phyloP scores from a whole-genome alignment of 2,888 invertebrate species.

The Tricholauxania praeusta region DNA sequence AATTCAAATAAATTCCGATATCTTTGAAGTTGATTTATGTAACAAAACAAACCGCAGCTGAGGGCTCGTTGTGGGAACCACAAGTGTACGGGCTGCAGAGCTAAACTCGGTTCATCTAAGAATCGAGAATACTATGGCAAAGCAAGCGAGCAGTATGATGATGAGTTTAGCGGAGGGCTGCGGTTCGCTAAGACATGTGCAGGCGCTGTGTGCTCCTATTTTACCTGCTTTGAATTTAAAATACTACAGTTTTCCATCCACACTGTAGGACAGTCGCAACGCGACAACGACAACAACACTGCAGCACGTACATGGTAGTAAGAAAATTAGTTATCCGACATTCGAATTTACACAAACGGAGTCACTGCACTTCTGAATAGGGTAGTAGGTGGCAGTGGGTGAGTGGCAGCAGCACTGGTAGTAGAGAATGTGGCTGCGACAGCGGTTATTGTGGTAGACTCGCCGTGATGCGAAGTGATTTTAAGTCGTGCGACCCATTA shows the following conservation, averaged over 20 bases:
- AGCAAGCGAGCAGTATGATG: background rate
- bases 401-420: background rate
- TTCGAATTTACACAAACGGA: slow-evolving; percentile 25
- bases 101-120: background rate
- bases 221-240: slow-evolving; percentile 31
- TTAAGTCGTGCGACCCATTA: slow-evolving; percentile 16
- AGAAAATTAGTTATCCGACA: slow-evolving; percentile 32
- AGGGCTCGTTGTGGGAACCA: slow-evolving; percentile 24
- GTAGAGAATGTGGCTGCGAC: background rate
- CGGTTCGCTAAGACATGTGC: slow-evolving; percentile 7
- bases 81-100: slow-evolving; percentile 11
- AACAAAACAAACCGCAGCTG: slow-evolving; percentile 33
- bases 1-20: slow-evolving; percentile 34
- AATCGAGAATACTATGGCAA: slow-evolving; percentile 2
- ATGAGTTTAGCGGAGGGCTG: background rate
- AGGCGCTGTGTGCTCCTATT: slow-evolving; percentile 11
- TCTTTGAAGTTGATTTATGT: slow-evolving; percentile 37
- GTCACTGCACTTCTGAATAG: slow-evolving; percentile 12
- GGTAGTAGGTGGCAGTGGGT: background rate
- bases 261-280: background rate
- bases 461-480: slow-evolving; percentile 18
- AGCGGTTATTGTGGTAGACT: slow-evolving; percentile 2
- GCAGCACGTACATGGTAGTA: slow-evolving; percentile 23
- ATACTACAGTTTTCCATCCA: slow-evolving; percentile 8
- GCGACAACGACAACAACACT: background rate